phyloP scores from a whole-genome alignment of 2,113 vertebrate genomes.

The Aspidoscelis tigris region DNA sequence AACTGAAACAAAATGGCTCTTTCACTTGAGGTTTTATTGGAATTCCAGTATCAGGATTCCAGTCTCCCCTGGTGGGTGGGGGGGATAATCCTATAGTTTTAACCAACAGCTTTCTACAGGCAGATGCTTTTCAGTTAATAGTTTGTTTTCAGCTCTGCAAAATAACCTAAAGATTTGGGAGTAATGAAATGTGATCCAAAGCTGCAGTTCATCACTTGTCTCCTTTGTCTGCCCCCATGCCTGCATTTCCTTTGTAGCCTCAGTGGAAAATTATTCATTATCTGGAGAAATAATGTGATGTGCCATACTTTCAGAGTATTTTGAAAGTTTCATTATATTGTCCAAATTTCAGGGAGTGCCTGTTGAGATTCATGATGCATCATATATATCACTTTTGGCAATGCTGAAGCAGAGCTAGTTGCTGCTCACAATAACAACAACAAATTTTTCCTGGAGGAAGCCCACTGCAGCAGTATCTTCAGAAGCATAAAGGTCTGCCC shows the following conservation, averaged over 20 bases:
- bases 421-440: not conserved
- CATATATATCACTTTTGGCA: slow-evolving; percentile 13
- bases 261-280: not conserved
- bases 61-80: not conserved
- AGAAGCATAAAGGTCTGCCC: not conserved
- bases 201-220: not conserved
- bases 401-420: not conserved
- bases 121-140: not conserved
- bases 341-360: not conserved
- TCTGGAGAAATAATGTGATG: not conserved
- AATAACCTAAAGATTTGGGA: not conserved
- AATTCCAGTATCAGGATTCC: slow-evolving; percentile 3
- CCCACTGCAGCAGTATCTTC: not conserved
- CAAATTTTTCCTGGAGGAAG: not conserved
- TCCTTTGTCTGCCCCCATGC: not conserved
- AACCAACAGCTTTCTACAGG: not conserved
- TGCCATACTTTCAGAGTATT: not conserved
- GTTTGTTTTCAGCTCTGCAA: not conserved
- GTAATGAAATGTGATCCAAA: not conserved
- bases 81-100: not conserved
- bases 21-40: not conserved
- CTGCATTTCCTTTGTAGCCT: not conserved
- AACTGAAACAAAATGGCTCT: not conserved
- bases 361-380: not conserved
- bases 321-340: not conserved